Evolutionary conservation across 2,888 invertebrate species (phyloP).

Genomic region (Phrixothrix hirtus): DNA sequence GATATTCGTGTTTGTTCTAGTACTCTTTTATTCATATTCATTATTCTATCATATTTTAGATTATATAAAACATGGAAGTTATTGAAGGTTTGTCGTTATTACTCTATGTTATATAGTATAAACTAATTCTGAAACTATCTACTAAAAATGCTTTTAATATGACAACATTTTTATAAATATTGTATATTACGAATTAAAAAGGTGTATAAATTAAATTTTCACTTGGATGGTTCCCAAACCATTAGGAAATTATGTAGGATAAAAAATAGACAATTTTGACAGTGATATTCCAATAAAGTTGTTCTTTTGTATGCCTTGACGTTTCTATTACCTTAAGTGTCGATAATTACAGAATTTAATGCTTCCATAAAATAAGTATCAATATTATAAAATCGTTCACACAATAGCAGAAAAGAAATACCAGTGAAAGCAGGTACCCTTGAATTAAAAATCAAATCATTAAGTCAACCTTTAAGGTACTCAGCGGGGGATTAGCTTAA

Average conservation of each 20-base stretch:
- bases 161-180: too few relatives aligned
- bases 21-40: too few relatives aligned
- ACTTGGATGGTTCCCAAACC: too few relatives aligned
- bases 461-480: conserved; percentile 24
- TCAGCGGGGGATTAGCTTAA: conserved; percentile 27
- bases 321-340: background rate
- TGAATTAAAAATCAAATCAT: conserved; percentile 24
- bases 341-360: background rate
- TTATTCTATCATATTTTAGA: too few relatives aligned
- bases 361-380: background rate
- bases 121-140: too few relatives aligned
- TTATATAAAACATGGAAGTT: too few relatives aligned
- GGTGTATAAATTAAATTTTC: too few relatives aligned
- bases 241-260: background rate
- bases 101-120: too few relatives aligned
- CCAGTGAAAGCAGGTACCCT: conserved; percentile 8
- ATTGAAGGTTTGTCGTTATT: too few relatives aligned
- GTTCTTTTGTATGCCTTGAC: background rate
- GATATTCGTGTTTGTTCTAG: too few relatives aligned
- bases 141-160: too few relatives aligned
- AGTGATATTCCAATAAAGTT: background rate
- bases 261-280: background rate
- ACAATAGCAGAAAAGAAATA: background rate
- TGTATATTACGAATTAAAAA: too few relatives aligned
- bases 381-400: background rate